phyloP scores from a whole-genome alignment of 2,113 vertebrate genomes.

The Melospiza georgiana region DNA sequence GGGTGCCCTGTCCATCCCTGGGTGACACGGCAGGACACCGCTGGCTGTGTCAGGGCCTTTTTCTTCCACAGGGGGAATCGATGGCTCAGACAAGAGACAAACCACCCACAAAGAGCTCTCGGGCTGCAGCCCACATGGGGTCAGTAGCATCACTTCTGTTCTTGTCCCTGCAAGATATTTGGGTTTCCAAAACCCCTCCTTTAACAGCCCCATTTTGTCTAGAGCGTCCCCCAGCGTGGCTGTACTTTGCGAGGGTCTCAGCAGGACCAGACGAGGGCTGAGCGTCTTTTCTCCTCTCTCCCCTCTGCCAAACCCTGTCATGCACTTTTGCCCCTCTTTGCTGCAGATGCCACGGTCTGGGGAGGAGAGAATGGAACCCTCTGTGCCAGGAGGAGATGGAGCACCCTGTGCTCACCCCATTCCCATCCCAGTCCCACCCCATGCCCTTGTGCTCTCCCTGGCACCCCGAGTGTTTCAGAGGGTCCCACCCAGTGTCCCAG shows the following conservation, averaged over 20 bases:
- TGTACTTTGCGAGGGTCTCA: not conserved
- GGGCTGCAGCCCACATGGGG: not conserved
- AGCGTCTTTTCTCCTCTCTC: not conserved
- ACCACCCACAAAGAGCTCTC: not conserved
- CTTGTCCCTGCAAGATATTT: not conserved
- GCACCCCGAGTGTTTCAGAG: not conserved
- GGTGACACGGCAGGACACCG: fast-evolving
- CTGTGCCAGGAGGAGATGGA: not conserved
- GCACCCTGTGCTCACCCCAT: not conserved
- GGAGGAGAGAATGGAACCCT: not conserved
- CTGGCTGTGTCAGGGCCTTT: not conserved
- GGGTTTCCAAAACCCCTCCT: not conserved
- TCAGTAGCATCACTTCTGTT: not conserved
- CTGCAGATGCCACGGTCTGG: fast-evolving
- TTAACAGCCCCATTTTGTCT: fast-evolving
- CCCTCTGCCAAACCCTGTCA: not conserved
- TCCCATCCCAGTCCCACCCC: not conserved
- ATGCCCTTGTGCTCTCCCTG: not conserved
- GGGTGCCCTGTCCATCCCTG: not conserved
- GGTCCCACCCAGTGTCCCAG: not conserved
- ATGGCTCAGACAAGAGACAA: not conserved
- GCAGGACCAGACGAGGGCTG: not conserved
- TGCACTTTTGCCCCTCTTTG: not conserved
- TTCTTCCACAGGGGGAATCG: not conserved
- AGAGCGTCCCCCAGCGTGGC: not conserved